phyloP scores from a whole-genome alignment of 2,113 vertebrate species.

The Typhlomys cinereus region DNA sequence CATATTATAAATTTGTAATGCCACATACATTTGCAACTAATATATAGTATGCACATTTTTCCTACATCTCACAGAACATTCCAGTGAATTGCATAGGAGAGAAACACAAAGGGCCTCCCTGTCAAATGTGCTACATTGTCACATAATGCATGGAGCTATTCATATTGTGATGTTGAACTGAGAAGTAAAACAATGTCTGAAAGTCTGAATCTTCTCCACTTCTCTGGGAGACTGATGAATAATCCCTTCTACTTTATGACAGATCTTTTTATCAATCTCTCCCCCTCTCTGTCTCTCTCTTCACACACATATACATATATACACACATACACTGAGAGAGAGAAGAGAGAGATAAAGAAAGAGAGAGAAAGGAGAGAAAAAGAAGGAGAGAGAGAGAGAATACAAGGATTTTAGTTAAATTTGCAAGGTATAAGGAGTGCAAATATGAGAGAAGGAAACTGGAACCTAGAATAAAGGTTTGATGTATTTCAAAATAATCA shows the following conservation, averaged over 20 bases:
- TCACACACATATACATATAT: fast-evolving
- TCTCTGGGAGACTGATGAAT: neutral
- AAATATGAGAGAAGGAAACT: fast-evolving
- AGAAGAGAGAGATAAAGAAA: too few species aligned
- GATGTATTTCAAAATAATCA: neutral
- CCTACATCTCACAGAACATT: neutral
- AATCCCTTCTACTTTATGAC: too few species aligned
- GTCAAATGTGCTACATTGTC: neutral
- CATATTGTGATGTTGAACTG: neutral
- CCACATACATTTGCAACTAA: neutral
- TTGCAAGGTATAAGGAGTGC: neutral
- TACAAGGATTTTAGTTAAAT: neutral
- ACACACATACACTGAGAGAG: neutral
- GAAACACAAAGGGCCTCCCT: neutral
- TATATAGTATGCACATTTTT: neutral
- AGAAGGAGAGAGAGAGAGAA: neutral
- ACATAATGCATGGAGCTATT: neutral
- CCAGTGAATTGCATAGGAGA: neutral
- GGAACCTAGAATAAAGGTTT: neutral
- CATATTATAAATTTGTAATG: too few species aligned
- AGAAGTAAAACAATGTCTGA: neutral
- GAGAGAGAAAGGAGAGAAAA: too few species aligned
- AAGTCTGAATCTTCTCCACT: neutral
- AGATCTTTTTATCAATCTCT: neutral
- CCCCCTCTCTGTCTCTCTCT: neutral